Percentiles rank a stretch among this genome's conserved stretches.
Conservation (phyloP, 2,888 invertebrate genomes). For the Saturnia pavonia region DNA sequence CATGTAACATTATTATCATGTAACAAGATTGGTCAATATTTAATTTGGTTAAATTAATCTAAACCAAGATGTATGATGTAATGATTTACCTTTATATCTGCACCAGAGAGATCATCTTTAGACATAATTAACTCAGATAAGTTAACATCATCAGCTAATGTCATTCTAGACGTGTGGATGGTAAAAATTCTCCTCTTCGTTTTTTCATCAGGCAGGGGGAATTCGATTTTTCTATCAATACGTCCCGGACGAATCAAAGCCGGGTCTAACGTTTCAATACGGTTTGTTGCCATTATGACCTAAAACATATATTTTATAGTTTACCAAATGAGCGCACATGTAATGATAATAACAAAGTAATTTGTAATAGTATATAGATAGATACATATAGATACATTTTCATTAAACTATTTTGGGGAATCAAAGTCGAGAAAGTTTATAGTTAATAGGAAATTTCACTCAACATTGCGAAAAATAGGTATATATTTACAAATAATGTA, state of each 20-base stretch:
- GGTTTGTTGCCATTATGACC: slow-evolving; percentile 98
- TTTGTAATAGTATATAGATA: too few species aligned
- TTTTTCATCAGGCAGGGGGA: slow-evolving; percentile 99
- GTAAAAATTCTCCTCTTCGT: slow-evolving; percentile 98
- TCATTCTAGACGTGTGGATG: slow-evolving; percentile 99
- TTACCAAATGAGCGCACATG: too few species aligned
- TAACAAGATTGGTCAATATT: too few species aligned
- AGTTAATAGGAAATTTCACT: too few species aligned
- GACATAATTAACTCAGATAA: slow-evolving; percentile 99
- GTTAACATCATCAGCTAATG: slow-evolving; percentile 97
- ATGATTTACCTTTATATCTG: slow-evolving; percentile 91
- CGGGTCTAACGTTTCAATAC: slow-evolving; percentile 99
- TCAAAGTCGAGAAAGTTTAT: too few species aligned
- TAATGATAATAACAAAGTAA: not conserved
- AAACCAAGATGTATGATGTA: slow-evolving; percentile 45
- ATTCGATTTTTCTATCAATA: slow-evolving; percentile 99
- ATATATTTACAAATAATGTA: too few species aligned
- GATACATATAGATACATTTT: too few species aligned
- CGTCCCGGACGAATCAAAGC: slow-evolving; percentile 99
- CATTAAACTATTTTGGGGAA: too few species aligned
- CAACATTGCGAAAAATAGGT: too few species aligned
- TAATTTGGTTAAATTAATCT: not conserved
- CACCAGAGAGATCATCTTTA: slow-evolving; percentile 99
- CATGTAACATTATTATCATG: too few species aligned
- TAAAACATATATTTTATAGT: slow-evolving; percentile 47